phyloP scores from a whole-genome alignment of 2,113 vertebrate species.

The Xiphorhynchus elegans region DNA sequence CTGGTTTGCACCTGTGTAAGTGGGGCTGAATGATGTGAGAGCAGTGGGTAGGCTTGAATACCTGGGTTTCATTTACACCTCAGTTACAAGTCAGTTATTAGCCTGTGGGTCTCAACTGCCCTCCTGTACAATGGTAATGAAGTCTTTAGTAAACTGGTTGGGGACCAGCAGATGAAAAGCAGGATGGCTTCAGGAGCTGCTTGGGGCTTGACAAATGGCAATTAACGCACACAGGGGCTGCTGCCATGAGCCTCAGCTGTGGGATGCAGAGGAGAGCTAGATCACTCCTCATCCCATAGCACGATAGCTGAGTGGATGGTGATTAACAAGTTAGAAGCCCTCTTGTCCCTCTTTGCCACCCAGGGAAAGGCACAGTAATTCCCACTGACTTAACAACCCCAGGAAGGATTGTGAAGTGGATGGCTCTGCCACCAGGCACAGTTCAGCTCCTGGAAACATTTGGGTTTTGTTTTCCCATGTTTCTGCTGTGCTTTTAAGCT shows the following conservation, averaged over 20 bases:
- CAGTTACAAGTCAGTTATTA: background rate
- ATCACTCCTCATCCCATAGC: rapidly evolving
- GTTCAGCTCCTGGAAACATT: background rate
- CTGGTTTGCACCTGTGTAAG: background rate
- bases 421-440: background rate
- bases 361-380: background rate
- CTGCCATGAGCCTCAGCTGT: background rate
- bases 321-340: background rate
- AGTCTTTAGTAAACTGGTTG: background rate
- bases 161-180: background rate
- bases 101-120: background rate
- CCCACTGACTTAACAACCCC: background rate
- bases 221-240: background rate
- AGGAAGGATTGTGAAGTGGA: background rate
- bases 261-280: background rate
- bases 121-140: background rate
- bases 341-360: background rate
- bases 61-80: background rate
- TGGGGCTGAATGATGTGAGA: background rate
- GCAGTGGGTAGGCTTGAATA: background rate
- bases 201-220: background rate
- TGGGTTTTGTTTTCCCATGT: background rate
- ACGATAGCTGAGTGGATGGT: background rate
- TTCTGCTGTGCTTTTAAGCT: background rate
- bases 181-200: background rate